Conservation (phyloP, 1,140 invertebrate genomes). For the Eciton burchellii region DNA sequence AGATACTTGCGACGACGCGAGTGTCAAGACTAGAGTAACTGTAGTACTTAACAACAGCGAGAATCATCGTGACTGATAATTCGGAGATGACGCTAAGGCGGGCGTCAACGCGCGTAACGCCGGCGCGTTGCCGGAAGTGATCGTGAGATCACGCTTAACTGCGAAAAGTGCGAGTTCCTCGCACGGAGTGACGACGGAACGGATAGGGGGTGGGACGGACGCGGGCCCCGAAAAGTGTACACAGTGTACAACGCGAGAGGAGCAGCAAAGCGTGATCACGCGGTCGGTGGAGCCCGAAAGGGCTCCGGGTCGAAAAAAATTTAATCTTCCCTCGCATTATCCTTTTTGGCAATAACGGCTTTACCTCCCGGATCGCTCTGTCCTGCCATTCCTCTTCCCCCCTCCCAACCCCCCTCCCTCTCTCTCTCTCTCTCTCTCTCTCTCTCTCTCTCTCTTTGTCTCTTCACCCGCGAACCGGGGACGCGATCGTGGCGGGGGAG, state of each 20-base stretch:
- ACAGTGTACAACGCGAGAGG: constrained; percentile 68
- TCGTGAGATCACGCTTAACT: constrained; percentile 6
- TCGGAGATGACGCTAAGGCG: not conserved
- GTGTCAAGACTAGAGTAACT: no score
- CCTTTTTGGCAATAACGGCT: constrained; percentile 77
- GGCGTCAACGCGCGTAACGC: not conserved
- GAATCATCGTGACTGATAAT: no score
- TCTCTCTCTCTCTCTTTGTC: constrained; percentile 24
- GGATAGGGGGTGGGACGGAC: not conserved
- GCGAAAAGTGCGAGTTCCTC: constrained; percentile 51
- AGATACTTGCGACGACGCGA: no score
- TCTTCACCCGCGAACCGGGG: constrained; percentile 3
- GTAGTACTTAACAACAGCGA: no score
- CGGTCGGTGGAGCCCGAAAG: constrained; percentile 66
- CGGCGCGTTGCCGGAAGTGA: not conserved
- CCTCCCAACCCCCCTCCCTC: constrained; percentile 25
- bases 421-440: constrained; percentile 23
- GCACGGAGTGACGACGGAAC: constrained; percentile 22
- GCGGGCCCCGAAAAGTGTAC: constrained; percentile 62
- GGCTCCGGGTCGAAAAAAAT: constrained; percentile 71
- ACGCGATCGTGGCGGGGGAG: not conserved
- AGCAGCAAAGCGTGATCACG: constrained; percentile 66
- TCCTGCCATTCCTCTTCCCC: no score
- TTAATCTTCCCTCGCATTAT: constrained; percentile 77
- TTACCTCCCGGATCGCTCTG: constrained; percentile 58